Conservation (phyloP, 2,113 vertebrate species). For the Oplegnathus fasciatus region DNA sequence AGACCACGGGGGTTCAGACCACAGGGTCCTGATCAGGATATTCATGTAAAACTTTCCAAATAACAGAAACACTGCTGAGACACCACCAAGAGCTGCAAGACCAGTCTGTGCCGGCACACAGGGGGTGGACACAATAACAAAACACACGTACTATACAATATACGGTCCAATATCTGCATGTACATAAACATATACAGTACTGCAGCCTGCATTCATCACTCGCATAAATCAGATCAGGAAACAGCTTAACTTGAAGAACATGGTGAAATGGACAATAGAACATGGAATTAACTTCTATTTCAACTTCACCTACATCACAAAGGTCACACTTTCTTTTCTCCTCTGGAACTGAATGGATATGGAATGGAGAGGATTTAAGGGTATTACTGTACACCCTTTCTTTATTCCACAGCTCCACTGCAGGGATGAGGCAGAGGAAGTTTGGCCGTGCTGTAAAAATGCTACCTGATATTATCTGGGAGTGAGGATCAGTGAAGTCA, state of each 20-base stretch:
- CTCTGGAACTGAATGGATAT: neutral
- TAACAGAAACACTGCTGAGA: neutral
- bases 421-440: neutral
- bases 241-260: neutral
- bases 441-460: neutral
- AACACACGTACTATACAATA: neutral
- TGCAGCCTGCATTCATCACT: neutral
- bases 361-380: neutral
- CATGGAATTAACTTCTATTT: neutral
- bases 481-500: slow-evolving; percentile 8
- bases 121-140: neutral
- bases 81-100: neutral
- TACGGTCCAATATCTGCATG: neutral
- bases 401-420: neutral
- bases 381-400: neutral
- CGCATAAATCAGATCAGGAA: neutral
- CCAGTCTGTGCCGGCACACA: neutral
- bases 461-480: neutral
- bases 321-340: neutral
- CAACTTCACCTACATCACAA: neutral
- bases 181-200: neutral
- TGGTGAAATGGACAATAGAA: neutral
- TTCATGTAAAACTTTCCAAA: neutral
- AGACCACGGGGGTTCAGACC: neutral
- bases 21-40: neutral